A percentile compares a stretch with the other conserved stretches of the same genome.
These are phyloP conservation scores for Chromobotia macracanthus DNA, from an alignment of 2,797 vertebrate genomes.

Conservation along the genomic window DNA sequence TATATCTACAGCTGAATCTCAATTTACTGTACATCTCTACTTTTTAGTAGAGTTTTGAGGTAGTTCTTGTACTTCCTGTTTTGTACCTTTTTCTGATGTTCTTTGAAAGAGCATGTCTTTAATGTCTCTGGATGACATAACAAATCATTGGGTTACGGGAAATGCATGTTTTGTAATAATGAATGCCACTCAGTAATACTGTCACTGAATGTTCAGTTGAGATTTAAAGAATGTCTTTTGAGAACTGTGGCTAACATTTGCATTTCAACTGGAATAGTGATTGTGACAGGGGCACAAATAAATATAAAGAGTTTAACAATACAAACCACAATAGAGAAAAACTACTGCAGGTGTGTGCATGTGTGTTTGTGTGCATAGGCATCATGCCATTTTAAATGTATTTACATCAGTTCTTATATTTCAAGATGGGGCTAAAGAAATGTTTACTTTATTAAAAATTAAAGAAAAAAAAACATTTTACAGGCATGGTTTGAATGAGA, in stretches of 20 bases:
- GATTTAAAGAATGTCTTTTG: background rate
- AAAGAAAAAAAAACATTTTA: no score
- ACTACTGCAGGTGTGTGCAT: background rate
- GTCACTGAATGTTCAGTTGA: background rate
- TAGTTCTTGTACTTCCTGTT: background rate
- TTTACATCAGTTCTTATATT: no score
- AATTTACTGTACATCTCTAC: no score
- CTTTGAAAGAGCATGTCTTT: background rate
- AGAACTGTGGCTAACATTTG: background rate
- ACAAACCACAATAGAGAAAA: background rate
- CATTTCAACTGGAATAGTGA: background rate
- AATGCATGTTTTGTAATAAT: background rate
- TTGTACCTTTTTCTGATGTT: background rate
- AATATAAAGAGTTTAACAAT: background rate
- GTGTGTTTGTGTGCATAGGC: background rate
- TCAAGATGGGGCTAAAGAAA: no score
- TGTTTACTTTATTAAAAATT: no score
- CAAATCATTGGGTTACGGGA: background rate
- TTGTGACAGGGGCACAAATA: background rate
- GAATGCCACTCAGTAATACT: no score
- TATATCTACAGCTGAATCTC: no score
- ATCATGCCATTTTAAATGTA: no score
- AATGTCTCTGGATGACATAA: no score
- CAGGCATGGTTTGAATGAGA: background rate
- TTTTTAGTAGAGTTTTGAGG: no score